These are phyloP conservation scores for Diglossa cyanea DNA, from an alignment of 2,797 vertebrate genomes.

Conservation along the genomic window DNA sequence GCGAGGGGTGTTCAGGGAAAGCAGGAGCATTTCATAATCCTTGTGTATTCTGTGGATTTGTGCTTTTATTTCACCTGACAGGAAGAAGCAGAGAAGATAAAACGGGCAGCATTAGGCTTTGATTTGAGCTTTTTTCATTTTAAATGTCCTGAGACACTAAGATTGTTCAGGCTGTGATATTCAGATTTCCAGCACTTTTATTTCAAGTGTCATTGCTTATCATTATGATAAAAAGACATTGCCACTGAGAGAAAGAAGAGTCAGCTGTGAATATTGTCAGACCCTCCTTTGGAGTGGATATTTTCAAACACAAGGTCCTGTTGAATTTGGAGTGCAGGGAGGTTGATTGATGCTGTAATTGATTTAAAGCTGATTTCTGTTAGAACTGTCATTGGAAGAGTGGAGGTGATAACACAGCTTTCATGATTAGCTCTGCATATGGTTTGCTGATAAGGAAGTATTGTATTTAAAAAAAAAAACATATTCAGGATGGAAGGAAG, in stretches of 20 bases:
- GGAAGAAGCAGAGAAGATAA: neutral
- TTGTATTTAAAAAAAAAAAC: neutral
- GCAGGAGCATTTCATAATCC: neutral
- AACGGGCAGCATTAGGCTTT: neutral
- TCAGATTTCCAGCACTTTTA: neutral
- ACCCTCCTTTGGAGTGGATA: neutral
- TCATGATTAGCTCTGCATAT: neutral
- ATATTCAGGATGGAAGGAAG: neutral
- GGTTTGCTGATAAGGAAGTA: conserved; percentile 27
- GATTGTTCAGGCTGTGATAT: neutral
- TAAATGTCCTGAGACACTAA: neutral
- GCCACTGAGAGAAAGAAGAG: neutral
- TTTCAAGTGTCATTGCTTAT: conserved; percentile 24
- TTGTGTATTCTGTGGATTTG: neutral
- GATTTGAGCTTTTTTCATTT: neutral
- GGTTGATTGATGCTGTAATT: conserved; percentile 28
- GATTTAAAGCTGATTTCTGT: conserved; percentile 45
- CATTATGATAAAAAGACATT: neutral
- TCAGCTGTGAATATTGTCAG: neutral
- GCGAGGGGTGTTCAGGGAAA: neutral
- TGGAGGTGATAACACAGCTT: neutral
- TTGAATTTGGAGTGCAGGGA: neutral
- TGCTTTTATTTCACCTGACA: neutral
- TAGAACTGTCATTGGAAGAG: neutral
- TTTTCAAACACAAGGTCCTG: conserved; percentile 25